Conservation (phyloP, 2,888 invertebrate species). For the Pollenia labialis region DNA sequence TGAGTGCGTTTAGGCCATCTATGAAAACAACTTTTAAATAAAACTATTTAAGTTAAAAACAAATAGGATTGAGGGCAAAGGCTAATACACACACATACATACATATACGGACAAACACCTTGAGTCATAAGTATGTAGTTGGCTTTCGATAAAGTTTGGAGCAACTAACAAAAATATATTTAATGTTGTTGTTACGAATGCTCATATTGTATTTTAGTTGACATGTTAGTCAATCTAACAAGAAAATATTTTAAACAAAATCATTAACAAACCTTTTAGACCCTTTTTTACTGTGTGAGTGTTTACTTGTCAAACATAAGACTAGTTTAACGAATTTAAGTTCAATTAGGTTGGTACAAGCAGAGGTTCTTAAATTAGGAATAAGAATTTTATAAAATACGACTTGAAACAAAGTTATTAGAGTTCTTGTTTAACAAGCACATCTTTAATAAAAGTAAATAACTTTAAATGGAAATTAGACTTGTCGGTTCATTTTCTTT, state of each 20-base stretch:
- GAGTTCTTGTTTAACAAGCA: too few relatives aligned
- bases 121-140: not conserved
- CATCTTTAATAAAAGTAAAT: too few relatives aligned
- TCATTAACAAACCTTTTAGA: constrained; percentile 22
- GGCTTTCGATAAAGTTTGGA: too few relatives aligned
- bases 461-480: too few relatives aligned
- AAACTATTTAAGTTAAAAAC: not conserved
- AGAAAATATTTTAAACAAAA: constrained; percentile 25
- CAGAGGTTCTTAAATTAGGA: not conserved
- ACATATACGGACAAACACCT: too few relatives aligned
- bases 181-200: not conserved
- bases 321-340: not conserved
- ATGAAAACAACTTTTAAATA: not conserved
- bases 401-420: too few relatives aligned
- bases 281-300: not conserved
- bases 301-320: too few relatives aligned
- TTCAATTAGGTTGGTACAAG: not conserved
- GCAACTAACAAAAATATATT: not conserved
- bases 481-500: not conserved
- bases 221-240: constrained; percentile 28
- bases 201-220: constrained; percentile 1
- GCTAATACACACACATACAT: too few relatives aligned
- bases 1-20: constrained; percentile 11
- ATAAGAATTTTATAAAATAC: too few relatives aligned
- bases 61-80: constrained; percentile 17